phyloP scores from a whole-genome alignment of 1,140 invertebrate genomes.

The Augochlora pura region DNA sequence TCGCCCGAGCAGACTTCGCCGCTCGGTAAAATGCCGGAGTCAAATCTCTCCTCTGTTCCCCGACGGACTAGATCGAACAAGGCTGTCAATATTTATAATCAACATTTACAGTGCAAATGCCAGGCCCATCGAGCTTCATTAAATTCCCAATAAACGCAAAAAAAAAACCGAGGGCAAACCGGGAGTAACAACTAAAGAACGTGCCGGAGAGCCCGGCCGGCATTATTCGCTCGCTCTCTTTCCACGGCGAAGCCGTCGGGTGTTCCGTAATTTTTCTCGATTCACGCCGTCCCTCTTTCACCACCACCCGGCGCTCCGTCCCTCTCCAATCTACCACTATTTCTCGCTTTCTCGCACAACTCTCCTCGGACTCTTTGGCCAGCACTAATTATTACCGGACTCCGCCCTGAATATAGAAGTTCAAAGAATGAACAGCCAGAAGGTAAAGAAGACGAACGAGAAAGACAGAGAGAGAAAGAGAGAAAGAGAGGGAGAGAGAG shows the following conservation, averaged over 20 bases:
- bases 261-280: neutral
- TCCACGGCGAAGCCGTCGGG: neutral
- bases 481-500: neutral
- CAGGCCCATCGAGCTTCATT: conserved; percentile 14
- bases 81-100: neutral
- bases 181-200: neutral
- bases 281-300: neutral
- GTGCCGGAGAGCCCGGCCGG: neutral
- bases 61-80: neutral
- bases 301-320: neutral
- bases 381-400: conserved; percentile 42
- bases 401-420: conserved; percentile 28
- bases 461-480: neutral
- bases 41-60: neutral
- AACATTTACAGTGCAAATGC: neutral
- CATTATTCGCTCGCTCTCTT: neutral
- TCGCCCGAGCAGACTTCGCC: too few species aligned
- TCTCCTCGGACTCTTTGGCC: conserved; percentile 11
- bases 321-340: too few species aligned
- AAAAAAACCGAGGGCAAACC: neutral
- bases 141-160: neutral
- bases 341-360: neutral
- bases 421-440: conserved; percentile 9
- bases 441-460: neutral
- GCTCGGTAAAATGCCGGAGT: neutral